Percentiles rank a stretch among this genome's conserved stretches.
These are phyloP conservation scores for Dusona sp. DNA, from an alignment of 2,888 invertebrate genomes.

Conservation along the genomic window DNA sequence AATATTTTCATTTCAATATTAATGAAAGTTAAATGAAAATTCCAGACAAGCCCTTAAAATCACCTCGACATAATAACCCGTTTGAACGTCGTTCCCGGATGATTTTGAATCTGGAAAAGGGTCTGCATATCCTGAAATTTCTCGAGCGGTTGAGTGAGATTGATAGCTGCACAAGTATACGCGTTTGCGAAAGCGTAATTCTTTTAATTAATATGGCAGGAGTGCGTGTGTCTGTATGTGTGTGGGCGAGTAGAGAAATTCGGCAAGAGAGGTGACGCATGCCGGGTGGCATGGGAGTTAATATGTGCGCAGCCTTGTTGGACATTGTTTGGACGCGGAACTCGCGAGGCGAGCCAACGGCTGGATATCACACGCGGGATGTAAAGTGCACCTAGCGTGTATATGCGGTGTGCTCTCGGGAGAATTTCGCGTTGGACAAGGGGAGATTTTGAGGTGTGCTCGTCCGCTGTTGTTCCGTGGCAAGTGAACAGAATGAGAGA, in stretches of 20 bases:
- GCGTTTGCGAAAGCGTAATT: constrained; percentile 58
- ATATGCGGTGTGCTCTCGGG: constrained; percentile 46
- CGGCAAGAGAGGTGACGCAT: constrained; percentile 74
- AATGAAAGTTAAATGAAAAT: not conserved
- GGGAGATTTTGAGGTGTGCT: constrained; percentile 52
- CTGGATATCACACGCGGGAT: constrained; percentile 45
- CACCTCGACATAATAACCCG: not conserved
- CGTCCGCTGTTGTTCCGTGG: constrained; percentile 52
- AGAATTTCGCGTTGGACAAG: constrained; percentile 19
- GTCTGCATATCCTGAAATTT: not conserved
- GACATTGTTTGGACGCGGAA: constrained; percentile 82
- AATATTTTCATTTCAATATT: not conserved
- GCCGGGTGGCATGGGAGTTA: constrained; percentile 76
- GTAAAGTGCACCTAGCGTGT: constrained; percentile 40
- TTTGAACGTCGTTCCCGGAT: not conserved
- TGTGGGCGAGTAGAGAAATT: constrained; percentile 48
- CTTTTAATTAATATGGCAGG: constrained; percentile 76
- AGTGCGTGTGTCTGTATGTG: not conserved
- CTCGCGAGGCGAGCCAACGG: constrained; percentile 62
- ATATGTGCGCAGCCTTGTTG: constrained; percentile 83
- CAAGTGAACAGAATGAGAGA: constrained; percentile 27
- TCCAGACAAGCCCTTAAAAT: not conserved
- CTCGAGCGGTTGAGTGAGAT: constrained; percentile 6
- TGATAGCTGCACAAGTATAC: not conserved
- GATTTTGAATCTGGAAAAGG: not conserved